Evolutionary conservation across 2,113 vertebrate species (phyloP), one percentile per base, ranked within the genome.

Genomic region (Megaceryle torquata): DNA sequence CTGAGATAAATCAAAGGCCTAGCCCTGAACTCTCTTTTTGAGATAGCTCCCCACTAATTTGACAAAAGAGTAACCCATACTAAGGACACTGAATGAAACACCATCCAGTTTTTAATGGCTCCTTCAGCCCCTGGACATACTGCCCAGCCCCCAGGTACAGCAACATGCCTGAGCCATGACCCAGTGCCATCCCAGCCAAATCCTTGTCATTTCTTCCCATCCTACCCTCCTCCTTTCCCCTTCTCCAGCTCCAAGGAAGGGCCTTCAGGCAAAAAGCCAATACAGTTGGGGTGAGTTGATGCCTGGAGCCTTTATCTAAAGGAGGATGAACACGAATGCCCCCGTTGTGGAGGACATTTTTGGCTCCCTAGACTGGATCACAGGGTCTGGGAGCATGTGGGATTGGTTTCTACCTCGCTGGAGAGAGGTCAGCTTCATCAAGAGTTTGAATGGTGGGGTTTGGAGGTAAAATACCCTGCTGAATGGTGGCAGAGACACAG

Each of bases 301-400:
- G n/a, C 21, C 61, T 65, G 31, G 28, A 89, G 22, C 35, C 39
- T 81, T 87, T 64, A 18, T 68, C 35, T 79, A 63, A 82, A 79
- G 28, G 8, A 43, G 20, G 28, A 56, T 0, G 1, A 86, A 53
- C 11, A 50, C 0, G 1, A 86, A 37, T 0, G 0, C 4, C 6
- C 26, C 21, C 0, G 0, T 14, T 26, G 22, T 1, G 0, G 15
- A 48, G 56, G 19, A 63, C 0, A 2, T 15, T 92, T 89, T 86
- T 87, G 48, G 35, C 11, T 86, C 53, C 17, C 33, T 65, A 10
- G 9, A 7, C 7, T 1, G 0, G 21, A 9, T 41, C 0, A 0
- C 4, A 2, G 31, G 15, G 24, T 60, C 33, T 57, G 9, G 50
- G 61, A 82, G 11, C 10, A 16, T 26, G 3, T 0, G 0, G 39